Evolutionary conservation across 1,140 invertebrate species (phyloP).

Genomic region (Maniola jurtina): DNA sequence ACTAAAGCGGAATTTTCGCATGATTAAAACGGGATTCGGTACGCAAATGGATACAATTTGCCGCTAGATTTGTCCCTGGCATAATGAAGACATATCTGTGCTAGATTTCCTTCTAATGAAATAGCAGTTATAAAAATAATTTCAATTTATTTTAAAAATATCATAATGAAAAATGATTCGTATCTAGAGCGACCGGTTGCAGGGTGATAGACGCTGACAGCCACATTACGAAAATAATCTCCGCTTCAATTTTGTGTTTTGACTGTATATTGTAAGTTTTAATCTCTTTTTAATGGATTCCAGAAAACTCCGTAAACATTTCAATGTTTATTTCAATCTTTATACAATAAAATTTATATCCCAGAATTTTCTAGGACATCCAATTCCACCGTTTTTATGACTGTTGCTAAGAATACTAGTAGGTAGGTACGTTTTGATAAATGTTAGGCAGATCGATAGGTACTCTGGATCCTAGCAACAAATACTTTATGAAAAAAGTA

Average conservation of each 20-base stretch:
- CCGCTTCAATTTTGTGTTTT: constrained; percentile 29
- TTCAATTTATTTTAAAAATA: constrained; percentile 28
- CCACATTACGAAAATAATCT: constrained; percentile 30
- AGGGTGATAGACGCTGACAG: constrained; percentile 32
- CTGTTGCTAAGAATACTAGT: background rate
- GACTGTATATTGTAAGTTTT: constrained; percentile 29
- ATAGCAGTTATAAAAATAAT: constrained; percentile 23
- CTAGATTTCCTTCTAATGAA: background rate
- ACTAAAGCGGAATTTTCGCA: too few relatives aligned
- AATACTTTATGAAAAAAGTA: background rate
- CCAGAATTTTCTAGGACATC: constrained; percentile 6
- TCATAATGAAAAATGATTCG: constrained; percentile 27
- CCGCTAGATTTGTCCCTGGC: too few relatives aligned
- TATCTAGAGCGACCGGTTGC: constrained; percentile 20
- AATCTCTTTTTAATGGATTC: constrained; percentile 31
- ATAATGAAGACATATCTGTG: constrained; percentile 8
- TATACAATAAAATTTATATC: constrained; percentile 8
- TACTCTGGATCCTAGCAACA: too few relatives aligned
- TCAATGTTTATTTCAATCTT: constrained; percentile 13
- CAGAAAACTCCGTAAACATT: constrained; percentile 13
- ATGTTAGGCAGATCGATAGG: too few relatives aligned
- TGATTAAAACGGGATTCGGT: too few relatives aligned
- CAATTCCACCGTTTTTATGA: constrained; percentile 1
- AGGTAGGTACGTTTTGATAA: too few relatives aligned
- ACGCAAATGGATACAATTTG: too few relatives aligned